Evolutionary conservation across 2,797 vertebrate species (phyloP).

Genomic region (Dallia pectoralis): DNA sequence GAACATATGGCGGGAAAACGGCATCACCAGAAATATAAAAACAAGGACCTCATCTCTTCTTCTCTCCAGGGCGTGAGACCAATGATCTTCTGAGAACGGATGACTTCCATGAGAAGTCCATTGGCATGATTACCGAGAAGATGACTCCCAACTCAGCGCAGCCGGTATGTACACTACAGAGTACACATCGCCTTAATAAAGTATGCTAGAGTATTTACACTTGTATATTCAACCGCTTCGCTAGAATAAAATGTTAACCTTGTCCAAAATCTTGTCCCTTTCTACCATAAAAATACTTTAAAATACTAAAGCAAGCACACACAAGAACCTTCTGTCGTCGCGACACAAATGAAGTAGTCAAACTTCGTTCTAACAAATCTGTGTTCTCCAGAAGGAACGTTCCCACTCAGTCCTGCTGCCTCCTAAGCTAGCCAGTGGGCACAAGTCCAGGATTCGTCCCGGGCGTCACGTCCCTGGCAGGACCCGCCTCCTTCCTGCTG

Average conservation of each 20-base stretch:
- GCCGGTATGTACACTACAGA: constrained; percentile 71
- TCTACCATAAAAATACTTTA: neutral
- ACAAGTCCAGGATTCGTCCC: constrained; percentile 52
- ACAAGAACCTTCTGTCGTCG: neutral
- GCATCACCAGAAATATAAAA: neutral
- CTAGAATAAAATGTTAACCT: neutral
- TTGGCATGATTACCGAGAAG: constrained; percentile 55
- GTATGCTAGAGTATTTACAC: neutral
- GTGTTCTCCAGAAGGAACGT: constrained; percentile 67
- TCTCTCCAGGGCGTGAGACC: constrained; percentile 67
- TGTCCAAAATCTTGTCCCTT: neutral
- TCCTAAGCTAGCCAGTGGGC: constrained; percentile 58
- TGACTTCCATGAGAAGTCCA: constrained; percentile 67
- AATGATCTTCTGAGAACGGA: constrained; percentile 69
- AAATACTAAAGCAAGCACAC: neutral
- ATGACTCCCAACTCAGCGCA: constrained; percentile 50
- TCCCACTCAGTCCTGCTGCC: constrained; percentile 63
- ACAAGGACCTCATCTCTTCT: constrained; percentile 18
- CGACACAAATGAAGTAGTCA: neutral
- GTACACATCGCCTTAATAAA: neutral
- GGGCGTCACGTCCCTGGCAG: constrained; percentile 33
- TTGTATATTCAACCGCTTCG: neutral
- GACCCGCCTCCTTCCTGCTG: constrained; percentile 16
- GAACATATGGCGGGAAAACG: neutral
- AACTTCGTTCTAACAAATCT: constrained; percentile 3